These are phyloP conservation scores for Augochlorella aurata DNA, from an alignment of 2,888 invertebrate species.

Conservation along the genomic window DNA sequence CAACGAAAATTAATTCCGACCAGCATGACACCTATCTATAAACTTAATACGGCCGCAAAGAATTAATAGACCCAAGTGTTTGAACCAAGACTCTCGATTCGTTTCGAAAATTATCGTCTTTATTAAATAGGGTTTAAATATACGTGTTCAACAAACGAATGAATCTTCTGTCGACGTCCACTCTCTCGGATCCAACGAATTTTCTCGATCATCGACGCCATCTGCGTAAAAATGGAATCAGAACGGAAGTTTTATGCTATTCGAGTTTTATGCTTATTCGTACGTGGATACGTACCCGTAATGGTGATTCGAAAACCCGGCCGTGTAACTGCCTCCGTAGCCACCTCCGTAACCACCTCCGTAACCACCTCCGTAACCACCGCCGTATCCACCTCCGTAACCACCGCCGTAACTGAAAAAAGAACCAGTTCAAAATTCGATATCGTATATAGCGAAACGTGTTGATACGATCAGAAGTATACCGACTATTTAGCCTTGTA, in stretches of 20 bases:
- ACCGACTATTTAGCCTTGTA: slow-evolving; percentile 69
- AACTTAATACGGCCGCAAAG: too few relatives aligned
- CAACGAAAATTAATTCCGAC: too few relatives aligned
- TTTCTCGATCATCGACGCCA: neutral
- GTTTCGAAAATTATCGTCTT: neutral
- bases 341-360: neutral
- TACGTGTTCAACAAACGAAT: neutral
- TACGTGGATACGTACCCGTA: neutral
- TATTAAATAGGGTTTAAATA: neutral
- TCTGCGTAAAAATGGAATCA: neutral
- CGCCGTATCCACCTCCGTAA: neutral
- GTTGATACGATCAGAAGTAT: neutral
- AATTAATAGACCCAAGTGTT: neutral
- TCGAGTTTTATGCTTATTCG: neutral
- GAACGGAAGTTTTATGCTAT: neutral
- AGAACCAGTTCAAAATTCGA: neutral
- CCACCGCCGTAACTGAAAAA: slow-evolving; percentile 12
- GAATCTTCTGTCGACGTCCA: neutral
- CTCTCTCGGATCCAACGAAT: neutral
- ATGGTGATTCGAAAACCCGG: slow-evolving; percentile 11
- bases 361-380: neutral
- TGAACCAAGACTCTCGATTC: neutral
- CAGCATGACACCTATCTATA: too few relatives aligned
- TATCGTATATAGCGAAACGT: too few relatives aligned
- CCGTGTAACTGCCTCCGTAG: slow-evolving; percentile 34